Percentiles rank a stretch among this genome's conserved stretches.
phyloP scores from a whole-genome alignment of 2,888 invertebrate genomes.

The Empis livida region DNA sequence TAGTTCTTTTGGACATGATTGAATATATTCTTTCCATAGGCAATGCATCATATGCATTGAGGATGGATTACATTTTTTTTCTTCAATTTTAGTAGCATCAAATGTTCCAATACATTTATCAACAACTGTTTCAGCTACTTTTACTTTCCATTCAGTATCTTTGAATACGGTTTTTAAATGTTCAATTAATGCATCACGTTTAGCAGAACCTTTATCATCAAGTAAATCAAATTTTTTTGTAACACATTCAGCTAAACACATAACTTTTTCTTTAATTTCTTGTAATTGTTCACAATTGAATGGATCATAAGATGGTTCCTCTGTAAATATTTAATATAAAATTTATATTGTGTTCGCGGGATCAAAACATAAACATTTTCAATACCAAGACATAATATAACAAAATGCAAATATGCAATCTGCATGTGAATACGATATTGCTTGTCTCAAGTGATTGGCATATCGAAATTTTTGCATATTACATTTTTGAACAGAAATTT shows the following conservation, averaged over 20 bases:
- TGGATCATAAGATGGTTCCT: conserved; percentile 16
- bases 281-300: conserved; percentile 18
- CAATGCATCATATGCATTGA: conserved; percentile 18
- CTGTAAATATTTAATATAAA: conserved; percentile 7
- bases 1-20: conserved; percentile 18
- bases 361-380: no score
- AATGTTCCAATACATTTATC: conserved; percentile 16
- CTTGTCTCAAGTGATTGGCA: no score
- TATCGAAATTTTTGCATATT: no score
- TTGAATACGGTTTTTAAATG: conserved; percentile 13
- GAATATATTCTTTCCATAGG: conserved; percentile 16
- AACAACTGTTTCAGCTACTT: conserved; percentile 14
- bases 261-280: conserved; percentile 15
- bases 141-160: conserved; percentile 14
- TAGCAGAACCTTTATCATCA: conserved; percentile 14
- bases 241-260: conserved; percentile 19
- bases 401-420: no score
- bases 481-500: no score
- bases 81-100: conserved; percentile 5
- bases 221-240: conserved; percentile 14
- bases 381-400: no score
- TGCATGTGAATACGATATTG: no score
- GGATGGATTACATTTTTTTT: conserved; percentile 13
- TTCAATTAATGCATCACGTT: conserved; percentile 14
- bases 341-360: no score